Evolutionary conservation across 2,113 vertebrate genomes (phyloP).

Genomic region (Psilopogon haemacephalus): DNA sequence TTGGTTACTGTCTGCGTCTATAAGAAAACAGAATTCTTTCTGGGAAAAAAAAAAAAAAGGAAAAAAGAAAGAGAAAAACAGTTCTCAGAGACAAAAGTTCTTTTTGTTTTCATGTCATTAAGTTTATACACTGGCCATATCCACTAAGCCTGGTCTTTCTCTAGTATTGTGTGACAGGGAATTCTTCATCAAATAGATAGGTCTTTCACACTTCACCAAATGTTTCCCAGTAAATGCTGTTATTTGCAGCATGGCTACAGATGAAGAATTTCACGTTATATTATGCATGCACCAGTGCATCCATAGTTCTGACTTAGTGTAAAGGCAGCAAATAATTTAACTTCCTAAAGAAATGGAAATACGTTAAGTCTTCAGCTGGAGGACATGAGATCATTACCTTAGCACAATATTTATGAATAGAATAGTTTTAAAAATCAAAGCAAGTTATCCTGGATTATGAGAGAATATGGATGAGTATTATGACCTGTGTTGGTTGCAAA

Average conservation of each 20-base stretch:
- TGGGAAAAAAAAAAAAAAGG: neutral
- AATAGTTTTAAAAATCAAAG: neutral
- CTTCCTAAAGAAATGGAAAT: neutral
- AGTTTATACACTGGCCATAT: neutral
- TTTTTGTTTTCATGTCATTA: neutral
- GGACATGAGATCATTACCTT: neutral
- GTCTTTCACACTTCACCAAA: neutral
- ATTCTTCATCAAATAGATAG: neutral
- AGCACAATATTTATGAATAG: neutral
- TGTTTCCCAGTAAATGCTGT: neutral
- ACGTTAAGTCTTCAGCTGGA: neutral
- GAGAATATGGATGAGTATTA: neutral
- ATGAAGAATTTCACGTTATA: neutral
- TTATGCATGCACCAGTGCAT: neutral
- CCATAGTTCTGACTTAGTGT: neutral
- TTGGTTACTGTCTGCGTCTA: neutral
- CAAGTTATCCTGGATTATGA: neutral
- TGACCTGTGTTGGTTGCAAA: neutral
- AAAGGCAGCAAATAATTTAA: neutral
- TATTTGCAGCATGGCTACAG: neutral
- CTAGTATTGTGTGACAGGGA: neutral
- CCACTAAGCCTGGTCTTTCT: neutral
- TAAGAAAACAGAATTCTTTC: neutral
- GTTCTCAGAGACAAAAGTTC: neutral
- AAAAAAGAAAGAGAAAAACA: neutral